A percentile compares a stretch with the other conserved stretches of the same genome.
Evolutionary conservation across 1,140 invertebrate genomes (phyloP).

Genomic region (Lanistes nyassanus): DNA sequence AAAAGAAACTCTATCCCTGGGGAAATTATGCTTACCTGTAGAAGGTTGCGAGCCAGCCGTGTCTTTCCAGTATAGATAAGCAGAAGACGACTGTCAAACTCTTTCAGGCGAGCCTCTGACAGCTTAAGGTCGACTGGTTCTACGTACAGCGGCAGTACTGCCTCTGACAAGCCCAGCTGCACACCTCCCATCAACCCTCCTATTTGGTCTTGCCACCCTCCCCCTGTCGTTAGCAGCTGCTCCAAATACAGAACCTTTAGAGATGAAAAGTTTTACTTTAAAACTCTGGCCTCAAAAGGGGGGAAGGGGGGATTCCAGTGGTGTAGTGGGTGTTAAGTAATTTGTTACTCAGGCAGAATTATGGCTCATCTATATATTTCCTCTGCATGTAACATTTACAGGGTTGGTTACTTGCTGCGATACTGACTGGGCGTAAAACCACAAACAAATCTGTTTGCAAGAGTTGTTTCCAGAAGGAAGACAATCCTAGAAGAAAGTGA

Average conservation of each 20-base stretch:
- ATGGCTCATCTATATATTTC: no score
- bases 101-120: conserved; percentile 48
- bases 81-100: conserved; percentile 66
- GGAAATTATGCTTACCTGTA: conserved; percentile 60
- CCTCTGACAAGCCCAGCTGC: conserved; percentile 64
- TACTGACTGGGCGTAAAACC: no score
- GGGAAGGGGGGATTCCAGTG: no score
- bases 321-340: no score
- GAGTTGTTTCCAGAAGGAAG: no score
- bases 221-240: conserved; percentile 71
- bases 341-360: no score
- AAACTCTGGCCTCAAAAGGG: no score
- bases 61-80: conserved; percentile 72
- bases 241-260: conserved; percentile 69
- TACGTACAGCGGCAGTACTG: conserved; percentile 63
- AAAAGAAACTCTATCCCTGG: neutral
- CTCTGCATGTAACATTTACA: no score
- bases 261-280: no score
- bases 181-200: conserved; percentile 69
- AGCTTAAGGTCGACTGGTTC: conserved; percentile 58
- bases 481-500: neutral
- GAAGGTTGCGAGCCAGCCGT: conserved; percentile 70
- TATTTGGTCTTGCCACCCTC: conserved; percentile 73
- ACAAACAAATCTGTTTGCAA: no score
- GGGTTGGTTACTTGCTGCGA: no score